These are phyloP conservation scores for Mnemiopsis leidyi DNA, from an alignment of 37 sponge, comb jelly and placozoan genomes.

Conservation along the genomic window DNA sequence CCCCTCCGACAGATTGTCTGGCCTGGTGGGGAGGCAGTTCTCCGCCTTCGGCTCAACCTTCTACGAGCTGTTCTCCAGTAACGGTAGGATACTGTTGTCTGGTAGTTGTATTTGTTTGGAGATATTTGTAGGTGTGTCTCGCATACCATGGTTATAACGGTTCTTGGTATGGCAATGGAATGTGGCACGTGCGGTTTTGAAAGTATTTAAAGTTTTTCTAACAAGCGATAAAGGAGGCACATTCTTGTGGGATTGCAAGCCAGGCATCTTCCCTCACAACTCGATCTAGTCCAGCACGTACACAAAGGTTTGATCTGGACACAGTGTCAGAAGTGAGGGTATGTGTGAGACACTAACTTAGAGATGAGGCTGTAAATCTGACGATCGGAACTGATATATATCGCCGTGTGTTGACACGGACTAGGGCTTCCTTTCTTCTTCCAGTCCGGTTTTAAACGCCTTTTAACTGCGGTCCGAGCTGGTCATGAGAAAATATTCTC, in stretches of 20 bases:
- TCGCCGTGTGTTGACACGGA: neutral
- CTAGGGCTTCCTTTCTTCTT: neutral
- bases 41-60: neutral
- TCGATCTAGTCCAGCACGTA: neutral
- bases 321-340: neutral
- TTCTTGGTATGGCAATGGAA: neutral
- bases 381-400: neutral
- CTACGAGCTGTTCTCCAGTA: slow-evolving; percentile 12
- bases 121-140: neutral
- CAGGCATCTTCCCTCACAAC: neutral
- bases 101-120: neutral
- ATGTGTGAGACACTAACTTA: neutral
- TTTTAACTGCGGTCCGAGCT: neutral
- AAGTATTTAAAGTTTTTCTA: neutral
- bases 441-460: neutral
- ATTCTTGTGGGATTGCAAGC: neutral
- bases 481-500: neutral
- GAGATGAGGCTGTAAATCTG: neutral
- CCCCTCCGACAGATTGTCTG: neutral
- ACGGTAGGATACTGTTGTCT: neutral
- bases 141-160: neutral
- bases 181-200: neutral
- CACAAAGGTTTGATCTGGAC: neutral
- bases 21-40: neutral
- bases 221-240: neutral